Evolutionary conservation across 1,140 invertebrate species (phyloP), one percentile per base, ranked within the genome.

Genomic region (Monomorium pharaonis): DNA sequence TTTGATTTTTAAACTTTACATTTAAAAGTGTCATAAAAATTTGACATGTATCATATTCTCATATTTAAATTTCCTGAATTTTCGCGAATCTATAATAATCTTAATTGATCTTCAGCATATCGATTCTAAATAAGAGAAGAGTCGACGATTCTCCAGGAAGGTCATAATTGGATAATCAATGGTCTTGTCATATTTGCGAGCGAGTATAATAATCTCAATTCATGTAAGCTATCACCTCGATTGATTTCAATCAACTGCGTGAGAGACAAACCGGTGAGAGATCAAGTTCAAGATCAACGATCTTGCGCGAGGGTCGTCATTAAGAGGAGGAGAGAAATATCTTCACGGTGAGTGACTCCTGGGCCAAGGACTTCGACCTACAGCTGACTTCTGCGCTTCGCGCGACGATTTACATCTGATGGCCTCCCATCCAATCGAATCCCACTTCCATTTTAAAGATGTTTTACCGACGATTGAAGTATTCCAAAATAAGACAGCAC

Each of bases 241-340:
- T 78, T 33, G 76, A 88, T 47, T 76, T 83, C 21, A 44, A 16
- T n/a, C 3, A 60, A 60, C 9, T 76, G 6, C 16, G n/a, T n/a
- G 9, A 44, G 14, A 21, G n/a, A 37, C 27, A 27, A n/a, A 16
- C 9, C 27, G 70, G 58, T 33, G 62, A 12, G 37, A 47, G 65
- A 84, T 89, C 88, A 90, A 88, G 89, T 89, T 90, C 88, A 89
- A 85, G 88, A 89, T 18, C 85, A 63, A 75, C n/a, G 62, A 76
- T 76, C 33, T 42, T 42, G 70, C 51, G 42, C 54, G 12, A 10
- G 54, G 27, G 56, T 76, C 37, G 33, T 21, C 27, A 56, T 54
- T 51, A 75, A 58, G 56, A 27, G 24, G 18, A 24, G 10, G 37
- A 27, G 75, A 54, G 12, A 18, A 70, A 76, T 51, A 49, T 12